Percentiles rank a stretch among this genome's conserved stretches.
phyloP scores from a whole-genome alignment of 2,888 invertebrate genomes.

The Drosophila atroscutellata region DNA sequence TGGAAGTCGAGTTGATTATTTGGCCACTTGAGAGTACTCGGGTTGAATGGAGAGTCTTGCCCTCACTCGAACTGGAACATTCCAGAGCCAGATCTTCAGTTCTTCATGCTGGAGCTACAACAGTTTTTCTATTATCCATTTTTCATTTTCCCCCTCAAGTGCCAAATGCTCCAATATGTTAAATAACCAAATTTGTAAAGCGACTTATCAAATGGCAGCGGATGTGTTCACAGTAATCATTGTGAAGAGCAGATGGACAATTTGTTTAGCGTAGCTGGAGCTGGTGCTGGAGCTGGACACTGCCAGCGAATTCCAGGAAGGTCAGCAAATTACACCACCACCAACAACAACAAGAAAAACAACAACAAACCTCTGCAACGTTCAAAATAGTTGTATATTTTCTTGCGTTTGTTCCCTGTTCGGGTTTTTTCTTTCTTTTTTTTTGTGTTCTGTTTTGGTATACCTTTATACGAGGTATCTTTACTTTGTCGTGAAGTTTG shows the following conservation, averaged over 20 bases:
- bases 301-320: constrained; percentile 53
- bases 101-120: not conserved
- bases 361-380: constrained; percentile 13
- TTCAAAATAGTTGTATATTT: constrained; percentile 35
- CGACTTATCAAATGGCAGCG: constrained; percentile 58
- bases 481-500: not conserved
- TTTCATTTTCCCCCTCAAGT: not conserved
- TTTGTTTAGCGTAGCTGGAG: constrained; percentile 6
- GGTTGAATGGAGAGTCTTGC: not conserved
- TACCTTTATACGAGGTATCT: not conserved
- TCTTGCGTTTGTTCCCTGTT: constrained; percentile 3
- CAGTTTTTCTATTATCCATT: not conserved
- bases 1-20: not conserved
- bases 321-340: constrained; percentile 47
- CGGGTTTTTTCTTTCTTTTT: constrained; percentile 23
- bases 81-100: constrained; percentile 4
- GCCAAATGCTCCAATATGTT: constrained; percentile 29
- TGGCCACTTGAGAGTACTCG: constrained; percentile 24
- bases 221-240: constrained; percentile 20
- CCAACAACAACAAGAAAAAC: constrained; percentile 13
- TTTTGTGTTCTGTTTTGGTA: constrained; percentile 26
- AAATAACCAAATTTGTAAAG: constrained; percentile 49
- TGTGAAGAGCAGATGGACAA: constrained; percentile 11
- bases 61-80: constrained; percentile 8
- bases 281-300: constrained; percentile 9